Percentiles rank a stretch among this genome's conserved stretches.
Evolutionary conservation across 53 echinoderm and acorn worm species (phyloP).

Genomic region (Pentamera pediparva): DNA sequence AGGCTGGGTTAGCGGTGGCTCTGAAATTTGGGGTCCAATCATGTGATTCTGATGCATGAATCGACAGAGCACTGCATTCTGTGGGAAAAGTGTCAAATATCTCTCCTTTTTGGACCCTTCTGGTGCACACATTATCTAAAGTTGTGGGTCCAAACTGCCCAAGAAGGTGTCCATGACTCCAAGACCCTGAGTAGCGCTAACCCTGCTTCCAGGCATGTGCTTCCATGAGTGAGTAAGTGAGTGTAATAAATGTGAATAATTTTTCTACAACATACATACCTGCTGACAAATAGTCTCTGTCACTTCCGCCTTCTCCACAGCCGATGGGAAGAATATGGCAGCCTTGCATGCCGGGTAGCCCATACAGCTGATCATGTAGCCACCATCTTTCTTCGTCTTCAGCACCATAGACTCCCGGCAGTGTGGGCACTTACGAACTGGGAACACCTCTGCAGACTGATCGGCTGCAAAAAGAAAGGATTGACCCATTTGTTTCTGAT

Average conservation of each 20-base stretch:
- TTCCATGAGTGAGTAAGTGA: background rate
- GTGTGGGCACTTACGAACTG: constrained; percentile 72
- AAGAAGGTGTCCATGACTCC: background rate
- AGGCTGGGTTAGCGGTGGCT: no score
- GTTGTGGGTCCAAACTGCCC: no score
- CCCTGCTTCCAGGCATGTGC: background rate
- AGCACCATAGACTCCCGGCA: constrained; percentile 83
- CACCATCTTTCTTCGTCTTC: constrained; percentile 77
- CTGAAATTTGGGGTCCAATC: no score
- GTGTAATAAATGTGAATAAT: background rate
- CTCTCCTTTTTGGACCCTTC: no score
- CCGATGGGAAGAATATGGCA: constrained; percentile 73
- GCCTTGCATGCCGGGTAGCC: constrained; percentile 90
- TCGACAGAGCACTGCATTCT: no score
- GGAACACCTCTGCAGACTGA: constrained; percentile 25
- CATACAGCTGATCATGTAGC: constrained; percentile 86
- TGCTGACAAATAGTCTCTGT: constrained; percentile 62
- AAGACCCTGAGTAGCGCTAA: no score
- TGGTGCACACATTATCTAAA: no score
- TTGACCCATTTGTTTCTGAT: no score
- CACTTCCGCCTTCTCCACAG: constrained; percentile 59
- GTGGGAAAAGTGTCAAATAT: no score
- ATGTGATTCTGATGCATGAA: no score
- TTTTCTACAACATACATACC: constrained; percentile 28
- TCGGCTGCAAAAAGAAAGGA: background rate